phyloP scores from a whole-genome alignment of 1,140 invertebrate genomes.

The Danaus melanippus region DNA sequence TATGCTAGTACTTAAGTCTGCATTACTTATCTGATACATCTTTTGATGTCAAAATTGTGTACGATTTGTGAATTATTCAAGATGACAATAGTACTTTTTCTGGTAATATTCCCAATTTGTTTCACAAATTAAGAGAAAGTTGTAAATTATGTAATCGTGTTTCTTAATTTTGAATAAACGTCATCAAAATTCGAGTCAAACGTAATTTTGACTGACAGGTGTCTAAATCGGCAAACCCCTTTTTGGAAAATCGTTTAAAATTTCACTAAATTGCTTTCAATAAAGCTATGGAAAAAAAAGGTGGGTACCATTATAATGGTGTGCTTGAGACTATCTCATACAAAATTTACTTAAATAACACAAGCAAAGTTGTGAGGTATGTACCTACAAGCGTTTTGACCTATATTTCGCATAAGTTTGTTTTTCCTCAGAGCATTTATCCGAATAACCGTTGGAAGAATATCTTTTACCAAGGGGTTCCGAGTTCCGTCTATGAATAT shows the following conservation, averaged over 20 bases:
- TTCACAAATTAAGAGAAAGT: too few relatives aligned
- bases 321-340: slow-evolving; percentile 24
- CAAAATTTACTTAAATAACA: slow-evolving; percentile 25
- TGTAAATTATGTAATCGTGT: too few relatives aligned
- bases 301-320: slow-evolving; percentile 18
- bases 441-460: slow-evolving; percentile 13
- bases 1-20: too few relatives aligned
- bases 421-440: slow-evolving; percentile 21
- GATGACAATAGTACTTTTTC: too few relatives aligned
- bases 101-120: too few relatives aligned
- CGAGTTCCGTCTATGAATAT: too few relatives aligned
- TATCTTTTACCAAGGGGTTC: slow-evolving; percentile 6
- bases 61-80: too few relatives aligned
- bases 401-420: slow-evolving; percentile 20
- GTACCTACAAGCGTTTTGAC: slow-evolving; percentile 18
- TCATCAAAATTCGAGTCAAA: not conserved
- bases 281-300: slow-evolving; percentile 19
- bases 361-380: slow-evolving; percentile 19
- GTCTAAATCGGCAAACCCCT: slow-evolving; percentile 10
- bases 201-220: slow-evolving; percentile 9
- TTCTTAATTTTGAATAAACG: too few relatives aligned
- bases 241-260: slow-evolving; percentile 13
- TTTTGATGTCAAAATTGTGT: too few relatives aligned
- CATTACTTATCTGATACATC: too few relatives aligned
- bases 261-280: slow-evolving; percentile 17